Percentiles rank a stretch among this genome's conserved stretches.
Conservation (phyloP, 2,888 invertebrate genomes). For the Andricus curvator region DNA sequence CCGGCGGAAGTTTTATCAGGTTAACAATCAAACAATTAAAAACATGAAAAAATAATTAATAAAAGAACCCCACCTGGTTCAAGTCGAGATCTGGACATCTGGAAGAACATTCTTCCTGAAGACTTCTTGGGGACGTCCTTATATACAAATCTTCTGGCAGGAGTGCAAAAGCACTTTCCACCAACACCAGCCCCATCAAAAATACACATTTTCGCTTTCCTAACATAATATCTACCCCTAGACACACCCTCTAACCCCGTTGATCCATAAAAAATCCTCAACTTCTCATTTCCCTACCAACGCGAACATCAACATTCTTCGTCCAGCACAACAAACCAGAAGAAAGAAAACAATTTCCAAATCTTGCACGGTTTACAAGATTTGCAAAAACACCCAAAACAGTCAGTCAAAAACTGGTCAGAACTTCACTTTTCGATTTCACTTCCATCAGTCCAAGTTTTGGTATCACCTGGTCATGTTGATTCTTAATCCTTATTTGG, state of each 20-base stretch:
- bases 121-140: slow-evolving; percentile 58
- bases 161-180: slow-evolving; percentile 64
- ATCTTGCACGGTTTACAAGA: neutral
- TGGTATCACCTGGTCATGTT: neutral
- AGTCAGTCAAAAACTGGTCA: neutral
- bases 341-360: neutral
- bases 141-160: slow-evolving; percentile 69
- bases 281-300: slow-evolving; percentile 24
- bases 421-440: neutral
- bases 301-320: neutral
- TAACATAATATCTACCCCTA: slow-evolving; percentile 70
- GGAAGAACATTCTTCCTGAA: slow-evolving; percentile 72
- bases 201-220: slow-evolving; percentile 68
- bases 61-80: slow-evolving; percentile 65
- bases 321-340: neutral
- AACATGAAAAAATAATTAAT: neutral
- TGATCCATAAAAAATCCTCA: slow-evolving; percentile 42
- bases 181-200: slow-evolving; percentile 68
- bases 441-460: neutral
- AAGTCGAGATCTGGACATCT: slow-evolving; percentile 72
- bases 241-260: slow-evolving; percentile 12
- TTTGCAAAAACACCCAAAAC: neutral
- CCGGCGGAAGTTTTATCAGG: neutral
- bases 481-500: neutral
- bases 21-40: neutral